Evolutionary conservation across 2,113 vertebrate genomes (phyloP), one percentile per base, ranked within the genome.

Genomic region (Isurus oxyrinchus): DNA sequence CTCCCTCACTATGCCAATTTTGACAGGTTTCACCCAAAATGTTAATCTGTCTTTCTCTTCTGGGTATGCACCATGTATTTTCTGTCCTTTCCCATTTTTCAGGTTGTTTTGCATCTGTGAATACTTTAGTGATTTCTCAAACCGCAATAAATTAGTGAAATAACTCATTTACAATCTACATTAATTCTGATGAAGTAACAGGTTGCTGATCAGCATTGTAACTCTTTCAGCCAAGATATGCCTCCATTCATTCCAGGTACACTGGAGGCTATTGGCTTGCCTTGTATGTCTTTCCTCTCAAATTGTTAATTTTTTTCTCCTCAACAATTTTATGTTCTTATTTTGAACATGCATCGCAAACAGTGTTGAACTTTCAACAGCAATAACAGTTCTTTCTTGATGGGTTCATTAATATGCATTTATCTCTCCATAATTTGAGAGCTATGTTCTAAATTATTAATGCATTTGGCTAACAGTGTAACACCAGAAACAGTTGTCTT

Each of bases 381-480:
- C 91, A 94, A 44, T 66, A 94, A 40, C 61, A 40, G 35, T 44
- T 44, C 61, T 66, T 66, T 94, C 2, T 21, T 66, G 61, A 94
- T 40, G 91, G 35, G 66, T 94, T 94, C 14, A 44, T 94, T 66
- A 40, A 94, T 66, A 66, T 44, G 57, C n/a, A 66, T 44, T 40
- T 66, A 90, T 53, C 91, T 94, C 31, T n/a, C 21, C n/a, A 66
- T 94, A 94, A 66, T 94, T 94, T 94, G 61, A 57, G 55, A 91
- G 19, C 35, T 63, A 19, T 61, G 61, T 94, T 63, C 49, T 55
- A 55, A 88, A 88, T 88, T 55, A 55, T 55, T 88, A 55, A 88
- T 88, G 86, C 8, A n/a, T 40, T 40, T 63, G 40, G 31, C 14
- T 63, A 61, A 61, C 57, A 21, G 2, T n/a, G 35, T 61, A 93